phyloP scores from a whole-genome alignment of 2,113 vertebrate genomes.

The Salvelinus alpinus region DNA sequence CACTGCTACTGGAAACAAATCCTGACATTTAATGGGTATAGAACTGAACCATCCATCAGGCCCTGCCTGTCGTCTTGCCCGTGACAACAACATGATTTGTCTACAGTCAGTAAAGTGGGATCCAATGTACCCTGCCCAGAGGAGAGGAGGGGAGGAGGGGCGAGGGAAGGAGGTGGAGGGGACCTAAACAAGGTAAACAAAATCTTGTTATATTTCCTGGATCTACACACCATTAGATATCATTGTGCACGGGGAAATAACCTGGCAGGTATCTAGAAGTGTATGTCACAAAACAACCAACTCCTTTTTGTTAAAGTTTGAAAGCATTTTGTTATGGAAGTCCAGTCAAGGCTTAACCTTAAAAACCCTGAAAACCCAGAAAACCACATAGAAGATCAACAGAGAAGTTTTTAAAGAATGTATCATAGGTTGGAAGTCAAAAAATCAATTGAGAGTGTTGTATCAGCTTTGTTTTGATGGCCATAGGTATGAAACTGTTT shows the following conservation, averaged over 20 bases:
- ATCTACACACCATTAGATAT: constrained; percentile 46
- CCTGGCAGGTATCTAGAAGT: background rate
- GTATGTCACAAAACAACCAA: background rate
- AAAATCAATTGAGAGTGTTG: too few species aligned
- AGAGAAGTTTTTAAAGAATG: too few species aligned
- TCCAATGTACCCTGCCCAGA: constrained; percentile 23
- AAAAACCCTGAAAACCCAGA: too few species aligned
- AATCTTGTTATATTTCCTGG: constrained; percentile 30
- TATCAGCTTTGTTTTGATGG: too few species aligned
- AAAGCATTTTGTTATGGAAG: background rate
- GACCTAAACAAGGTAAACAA: constrained; percentile 27
- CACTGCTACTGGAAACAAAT: constrained; percentile 62
- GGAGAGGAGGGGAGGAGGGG: background rate
- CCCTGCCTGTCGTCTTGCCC: constrained; percentile 34
- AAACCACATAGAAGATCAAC: too few species aligned
- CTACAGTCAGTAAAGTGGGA: constrained; percentile 43
- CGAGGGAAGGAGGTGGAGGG: background rate
- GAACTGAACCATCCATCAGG: constrained; percentile 62
- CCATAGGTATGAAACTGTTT: too few species aligned
- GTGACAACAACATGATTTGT: constrained; percentile 57
- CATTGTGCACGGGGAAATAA: background rate
- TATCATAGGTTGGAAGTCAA: too few species aligned
- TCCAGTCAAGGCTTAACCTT: too few species aligned
- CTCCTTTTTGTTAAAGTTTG: background rate
- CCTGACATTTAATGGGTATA: constrained; percentile 58